These are phyloP conservation scores for Chroicocephalus ridibundus DNA, from an alignment of 2,113 vertebrate species.

Conservation along the genomic window DNA sequence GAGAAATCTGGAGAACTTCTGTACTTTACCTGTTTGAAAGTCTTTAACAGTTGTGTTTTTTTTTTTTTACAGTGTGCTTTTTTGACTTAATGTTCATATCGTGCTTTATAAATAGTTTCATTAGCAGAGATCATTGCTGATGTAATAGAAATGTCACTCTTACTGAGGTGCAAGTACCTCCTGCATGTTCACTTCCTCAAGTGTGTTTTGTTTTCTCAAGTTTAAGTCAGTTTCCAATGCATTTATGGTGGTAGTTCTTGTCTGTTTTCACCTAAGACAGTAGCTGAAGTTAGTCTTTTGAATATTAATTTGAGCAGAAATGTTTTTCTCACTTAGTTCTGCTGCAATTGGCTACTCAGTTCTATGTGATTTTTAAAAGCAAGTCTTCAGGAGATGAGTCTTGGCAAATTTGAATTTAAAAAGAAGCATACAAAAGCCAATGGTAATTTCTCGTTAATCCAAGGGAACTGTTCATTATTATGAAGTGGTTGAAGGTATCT, in stretches of 20 bases:
- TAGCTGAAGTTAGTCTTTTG: background rate
- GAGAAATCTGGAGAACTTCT: background rate
- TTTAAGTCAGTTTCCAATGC: background rate
- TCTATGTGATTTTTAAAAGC: background rate
- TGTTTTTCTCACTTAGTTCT: background rate
- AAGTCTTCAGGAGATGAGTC: background rate
- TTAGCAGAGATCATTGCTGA: background rate
- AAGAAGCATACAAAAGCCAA: background rate
- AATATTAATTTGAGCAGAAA: background rate
- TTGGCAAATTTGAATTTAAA: background rate
- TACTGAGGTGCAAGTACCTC: background rate
- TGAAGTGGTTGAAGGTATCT: slow-evolving; percentile 55
- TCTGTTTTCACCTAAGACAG: background rate
- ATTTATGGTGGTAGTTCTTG: background rate
- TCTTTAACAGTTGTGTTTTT: background rate
- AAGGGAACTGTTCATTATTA: background rate
- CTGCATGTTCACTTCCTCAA: background rate
- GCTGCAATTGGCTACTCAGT: background rate
- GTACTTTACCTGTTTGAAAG: background rate
- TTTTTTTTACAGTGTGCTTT: background rate
- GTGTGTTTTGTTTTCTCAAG: background rate
- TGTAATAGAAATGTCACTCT: background rate
- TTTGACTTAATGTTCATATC: background rate
- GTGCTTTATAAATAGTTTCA: background rate
- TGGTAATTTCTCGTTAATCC: background rate